Conservation (phyloP, 2,888 invertebrate species). For the Andrena chrysosceles region DNA sequence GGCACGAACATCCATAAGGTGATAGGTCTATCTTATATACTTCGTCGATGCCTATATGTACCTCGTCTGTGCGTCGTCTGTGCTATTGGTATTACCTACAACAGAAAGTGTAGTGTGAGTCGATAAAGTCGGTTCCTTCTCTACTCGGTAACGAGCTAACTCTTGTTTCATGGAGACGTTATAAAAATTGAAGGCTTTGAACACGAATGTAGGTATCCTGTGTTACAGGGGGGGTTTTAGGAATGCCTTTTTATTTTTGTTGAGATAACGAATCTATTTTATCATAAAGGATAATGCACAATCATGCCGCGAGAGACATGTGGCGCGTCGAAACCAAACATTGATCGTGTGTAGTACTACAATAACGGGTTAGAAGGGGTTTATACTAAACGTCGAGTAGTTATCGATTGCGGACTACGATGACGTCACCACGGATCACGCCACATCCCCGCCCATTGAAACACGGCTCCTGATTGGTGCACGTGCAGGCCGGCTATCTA, state of each 20-base stretch:
- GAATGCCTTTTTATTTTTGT: neutral
- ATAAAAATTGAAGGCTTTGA: neutral
- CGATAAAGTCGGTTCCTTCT: conserved; percentile 37
- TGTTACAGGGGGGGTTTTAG: neutral
- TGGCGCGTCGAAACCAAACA: conserved; percentile 39
- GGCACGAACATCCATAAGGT: too few species aligned
- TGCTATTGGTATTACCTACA: too few species aligned
- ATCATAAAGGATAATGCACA: neutral
- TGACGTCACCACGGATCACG: conserved; percentile 84
- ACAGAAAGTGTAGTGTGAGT: neutral
- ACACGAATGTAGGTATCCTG: neutral
- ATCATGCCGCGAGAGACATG: conserved; percentile 20
- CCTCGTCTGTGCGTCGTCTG: too few species aligned
- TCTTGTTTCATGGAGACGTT: neutral
- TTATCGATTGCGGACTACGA: conserved; percentile 70
- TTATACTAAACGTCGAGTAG: conserved; percentile 54
- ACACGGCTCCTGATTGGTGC: conserved; percentile 79
- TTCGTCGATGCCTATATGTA: too few species aligned
- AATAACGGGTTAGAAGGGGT: conserved; percentile 54
- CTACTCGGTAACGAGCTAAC: neutral
- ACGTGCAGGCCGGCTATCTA: conserved; percentile 73
- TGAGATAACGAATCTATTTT: neutral
- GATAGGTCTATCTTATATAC: too few species aligned
- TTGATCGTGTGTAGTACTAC: conserved; percentile 53
- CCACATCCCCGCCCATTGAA: conserved; percentile 82